Evolutionary conservation across 2,888 invertebrate genomes (phyloP), one percentile per base, ranked within the genome.

Genomic region (Brachyopa scutellaris): DNA sequence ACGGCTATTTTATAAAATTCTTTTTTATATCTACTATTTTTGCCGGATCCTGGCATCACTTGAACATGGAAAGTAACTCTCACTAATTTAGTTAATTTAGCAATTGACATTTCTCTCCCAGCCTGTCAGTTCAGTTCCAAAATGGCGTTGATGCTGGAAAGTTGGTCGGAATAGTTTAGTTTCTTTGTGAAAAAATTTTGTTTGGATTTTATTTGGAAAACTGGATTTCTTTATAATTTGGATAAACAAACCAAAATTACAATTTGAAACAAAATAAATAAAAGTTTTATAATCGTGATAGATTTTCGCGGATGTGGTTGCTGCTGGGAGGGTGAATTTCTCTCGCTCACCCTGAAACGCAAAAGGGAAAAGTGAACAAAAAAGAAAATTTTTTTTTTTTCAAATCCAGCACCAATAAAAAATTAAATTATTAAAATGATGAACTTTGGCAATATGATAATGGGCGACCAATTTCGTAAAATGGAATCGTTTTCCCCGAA

Each of bases 401-500:
- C 4, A 31, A 42, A 51, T 61, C n/a, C 8, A 11, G 11, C 2
- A 17, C 5, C 7, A 29, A n/a, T 3, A 47, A 49, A 45, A 55
- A 29, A 57, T 29, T 19, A 7, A 19, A 36, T 26, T 47, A 21
- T 7, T 64, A 89, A 87, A 88, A 90, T 89, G 88, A 90, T 88
- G 86, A 90, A 89, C 85, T 90, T 89, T 80, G 88, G 88, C 19
- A 90, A 92, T 93, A 95, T 95, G 93, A 95, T 95, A 94, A 96
- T 96, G 95, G 96, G 96, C 95, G 96, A 96, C 93, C 95, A 95
- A 93, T 96, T 95, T 93, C 94, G 96, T 90, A 96, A 96, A 93
- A 95, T 95, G 91, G 97, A 97, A 92, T 96, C 96, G 91, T 96
- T 97, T 93, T 98, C 97, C 87, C 97, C 98, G 85, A 97, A 97